Evolutionary conservation across 1,140 invertebrate species (phyloP), one percentile per base, ranked within the genome.

Genomic region (Drosophila lacertosa): DNA sequence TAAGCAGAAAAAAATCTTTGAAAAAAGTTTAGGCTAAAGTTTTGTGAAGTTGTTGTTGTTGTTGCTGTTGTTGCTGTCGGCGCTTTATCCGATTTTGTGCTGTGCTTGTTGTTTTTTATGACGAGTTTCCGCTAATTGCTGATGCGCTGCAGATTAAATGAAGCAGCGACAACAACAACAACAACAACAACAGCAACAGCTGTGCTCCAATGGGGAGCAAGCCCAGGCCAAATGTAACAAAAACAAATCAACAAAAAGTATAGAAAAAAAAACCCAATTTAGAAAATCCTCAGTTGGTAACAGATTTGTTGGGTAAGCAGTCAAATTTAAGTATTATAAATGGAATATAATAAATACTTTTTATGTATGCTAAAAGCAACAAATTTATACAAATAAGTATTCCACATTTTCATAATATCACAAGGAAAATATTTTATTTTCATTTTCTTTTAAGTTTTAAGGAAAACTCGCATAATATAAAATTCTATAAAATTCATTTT

Each of bases 51-150:
- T 60, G 48, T 26, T 62, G n/a, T 57, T 47, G 29, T 33, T 65
- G 47, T 54, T 53, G 54, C 77, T 72, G 47, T 63, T 84, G 72
- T 79, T 77, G 73, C 74, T 83, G 79, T 83, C 80, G 81, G 81
- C 81, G 74, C 77, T 88, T 86, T 86, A 86, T 86, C 82, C 81
- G 82, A 88, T 88, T 88, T 74, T 70, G 78, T 74, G 77, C 58
- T 57, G 33, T 73, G 58, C 53, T 69, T 35, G 32, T 74, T 82
- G 68, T 77, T 70, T 84, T 86, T 86, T 86, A 86, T 86, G 81
- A 86, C 77, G 81, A 86, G 81, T 88, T 86, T 86, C 81, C 81
- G 81, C 81, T 86, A 86, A 86, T 86, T 86, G 81, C 81, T 86
- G 81, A 86, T 86, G 82, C 82, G 77, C 82, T 86, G 82, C 82